These are phyloP conservation scores for Sarcophilus harrisii DNA, from an alignment of 2,797 vertebrate genomes.

Conservation along the genomic window DNA sequence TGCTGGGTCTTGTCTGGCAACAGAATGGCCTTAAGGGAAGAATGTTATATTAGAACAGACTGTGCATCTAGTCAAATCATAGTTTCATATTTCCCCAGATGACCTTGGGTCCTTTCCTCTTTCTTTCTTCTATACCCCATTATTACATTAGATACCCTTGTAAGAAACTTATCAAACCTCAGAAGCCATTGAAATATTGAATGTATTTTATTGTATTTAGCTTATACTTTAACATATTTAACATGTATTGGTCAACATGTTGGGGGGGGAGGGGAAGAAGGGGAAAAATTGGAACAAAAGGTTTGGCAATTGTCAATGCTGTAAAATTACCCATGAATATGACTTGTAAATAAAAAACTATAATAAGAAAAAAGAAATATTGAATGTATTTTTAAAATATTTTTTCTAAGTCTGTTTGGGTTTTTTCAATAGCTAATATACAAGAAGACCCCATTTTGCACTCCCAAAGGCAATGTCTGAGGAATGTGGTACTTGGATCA, in stretches of 20 bases:
- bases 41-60: neutral
- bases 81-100: constrained; percentile 23
- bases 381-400: constrained; percentile 41
- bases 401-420: constrained; percentile 55
- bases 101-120: neutral
- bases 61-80: neutral
- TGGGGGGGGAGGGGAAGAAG: too few relatives aligned
- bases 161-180: constrained; percentile 17
- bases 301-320: too few relatives aligned
- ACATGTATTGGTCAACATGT: too few relatives aligned
- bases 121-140: neutral
- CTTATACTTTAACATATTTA: too few relatives aligned
- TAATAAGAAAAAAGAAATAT: neutral
- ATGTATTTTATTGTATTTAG: constrained; percentile 8
- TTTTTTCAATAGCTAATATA: constrained; percentile 52
- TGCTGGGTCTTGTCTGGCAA: constrained; percentile 17
- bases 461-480: neutral
- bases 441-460: constrained; percentile 10
- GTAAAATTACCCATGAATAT: too few relatives aligned
- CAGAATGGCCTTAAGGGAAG: neutral
- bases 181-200: constrained; percentile 53
- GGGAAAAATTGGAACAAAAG: too few relatives aligned
- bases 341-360: too few relatives aligned
- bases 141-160: neutral
- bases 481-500: constrained; percentile 47